Conservation (phyloP, 2,113 vertebrate species). For the Alligator sinensis region DNA sequence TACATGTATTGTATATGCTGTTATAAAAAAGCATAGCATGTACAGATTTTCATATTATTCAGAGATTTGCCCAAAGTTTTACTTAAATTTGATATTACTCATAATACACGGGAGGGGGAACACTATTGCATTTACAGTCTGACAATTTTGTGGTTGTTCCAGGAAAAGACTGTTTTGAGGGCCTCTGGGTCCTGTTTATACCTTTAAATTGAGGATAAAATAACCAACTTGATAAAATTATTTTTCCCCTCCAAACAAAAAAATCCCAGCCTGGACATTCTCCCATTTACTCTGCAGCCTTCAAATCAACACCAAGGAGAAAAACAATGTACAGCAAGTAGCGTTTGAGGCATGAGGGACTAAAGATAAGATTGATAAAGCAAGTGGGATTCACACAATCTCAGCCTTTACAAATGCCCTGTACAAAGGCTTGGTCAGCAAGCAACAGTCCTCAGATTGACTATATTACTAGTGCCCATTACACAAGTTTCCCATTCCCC, state of each 20-base stretch:
- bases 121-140: accelerated
- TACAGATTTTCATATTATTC: neutral
- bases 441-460: slow-evolving; percentile 20
- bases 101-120: neutral
- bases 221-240: neutral
- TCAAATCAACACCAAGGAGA: slow-evolving; percentile 24
- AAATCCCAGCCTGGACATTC: neutral
- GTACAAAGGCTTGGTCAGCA: slow-evolving; percentile 32
- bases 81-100: neutral
- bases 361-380: neutral
- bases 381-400: neutral
- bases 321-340: slow-evolving; percentile 16
- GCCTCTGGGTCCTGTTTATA: neutral
- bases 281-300: neutral
- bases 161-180: neutral
- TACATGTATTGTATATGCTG: neutral
- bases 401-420: neutral
- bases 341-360: slow-evolving; percentile 51
- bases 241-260: neutral
- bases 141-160: neutral
- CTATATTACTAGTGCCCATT: neutral
- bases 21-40: neutral
- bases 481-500: slow-evolving; percentile 20
- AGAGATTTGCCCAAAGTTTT: neutral
- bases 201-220: neutral